Base-by-base conservation (phyloP, 2,797 vertebrate genomes). In the Tinamus major region DNA sequence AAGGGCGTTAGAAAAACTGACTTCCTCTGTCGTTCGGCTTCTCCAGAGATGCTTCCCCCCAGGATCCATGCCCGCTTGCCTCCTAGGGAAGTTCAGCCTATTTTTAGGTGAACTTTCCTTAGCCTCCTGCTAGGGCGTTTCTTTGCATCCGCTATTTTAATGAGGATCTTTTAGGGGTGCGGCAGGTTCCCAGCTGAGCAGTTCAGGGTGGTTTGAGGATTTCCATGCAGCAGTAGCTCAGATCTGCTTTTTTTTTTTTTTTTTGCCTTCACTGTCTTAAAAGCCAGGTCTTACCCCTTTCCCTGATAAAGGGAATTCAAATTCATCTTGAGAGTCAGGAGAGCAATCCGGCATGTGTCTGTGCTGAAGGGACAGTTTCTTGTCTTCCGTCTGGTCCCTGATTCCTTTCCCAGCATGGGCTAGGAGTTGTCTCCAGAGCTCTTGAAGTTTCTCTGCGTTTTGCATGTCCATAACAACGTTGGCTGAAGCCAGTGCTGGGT, bases 101-200 rank as follows among this genome's bases (percentile, higher is more conserved):
- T 94, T 96, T 95, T 94, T 92, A 93, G 87, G 95, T 94, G 90
- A 95, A 95, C 80, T 92, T 71, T 94, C 55, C 1, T 1, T 71
- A 76, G 79, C 80, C 83, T 91, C 20, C 70, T 93, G 63, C 67
- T 69, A 21, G 78, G 75, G 80, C 0, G 7, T 86, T 31, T 90
- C 86, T 95, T 86, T 61, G 67, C 86, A 74, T 90, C 78, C 10
- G 3, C 83, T 71, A 8, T 26, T 68, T 13, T 3, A 13, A 6
- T 0, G 2, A 53, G 82, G 62, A 71, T 65, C 77, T 78, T 31
- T 0, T 0, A 69, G 74, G 79, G 79, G 19, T 15, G 41, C 14
- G 31, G 65, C 9, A 1, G 27, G 59, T 72, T 84, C 77, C 67
- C 74, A 39, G 77, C 85, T 49, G 42, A 0, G 0, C 31, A n/a